phyloP scores from a whole-genome alignment of 1,140 invertebrate species.

The Delia radicum region DNA sequence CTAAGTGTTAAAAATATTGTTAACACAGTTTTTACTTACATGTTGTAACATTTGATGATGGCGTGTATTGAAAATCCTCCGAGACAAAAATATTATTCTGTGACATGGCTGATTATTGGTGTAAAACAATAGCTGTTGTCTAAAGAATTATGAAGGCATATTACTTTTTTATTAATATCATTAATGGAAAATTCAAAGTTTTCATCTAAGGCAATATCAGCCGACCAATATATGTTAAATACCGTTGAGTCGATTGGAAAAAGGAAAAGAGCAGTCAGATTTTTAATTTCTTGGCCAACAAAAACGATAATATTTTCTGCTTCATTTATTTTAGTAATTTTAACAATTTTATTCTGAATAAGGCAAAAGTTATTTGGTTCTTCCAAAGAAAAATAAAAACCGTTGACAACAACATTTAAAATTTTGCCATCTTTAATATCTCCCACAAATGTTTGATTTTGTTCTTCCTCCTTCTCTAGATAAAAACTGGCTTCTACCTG shows the following conservation, averaged over 20 bases:
- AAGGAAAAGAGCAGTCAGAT: constrained; percentile 23
- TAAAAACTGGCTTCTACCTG: constrained; percentile 20
- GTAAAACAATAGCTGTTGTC: not conserved
- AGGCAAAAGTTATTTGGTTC: constrained; percentile 2
- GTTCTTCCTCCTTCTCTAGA: not conserved
- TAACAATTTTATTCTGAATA: not conserved
- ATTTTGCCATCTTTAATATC: not conserved
- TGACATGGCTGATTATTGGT: no score
- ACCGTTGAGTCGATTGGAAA: constrained; percentile 27
- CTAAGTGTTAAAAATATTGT: no score
- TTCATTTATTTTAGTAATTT: not conserved
- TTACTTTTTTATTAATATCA: constrained; percentile 30
- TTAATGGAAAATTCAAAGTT: constrained; percentile 24
- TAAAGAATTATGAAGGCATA: constrained; percentile 24
- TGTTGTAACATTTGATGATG: no score
- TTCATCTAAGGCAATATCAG: constrained; percentile 24
- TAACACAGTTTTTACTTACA: no score
- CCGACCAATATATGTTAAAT: constrained; percentile 27
- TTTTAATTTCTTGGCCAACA: constrained; percentile 27
- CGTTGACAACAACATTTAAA: not conserved
- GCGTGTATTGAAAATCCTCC: no score
- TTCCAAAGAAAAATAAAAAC: not conserved
- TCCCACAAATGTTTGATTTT: not conserved
- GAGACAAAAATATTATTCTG: no score
- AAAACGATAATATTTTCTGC: constrained; percentile 11